phyloP scores from a whole-genome alignment of 2,113 vertebrate species.

The Macheiramphus alcinus region DNA sequence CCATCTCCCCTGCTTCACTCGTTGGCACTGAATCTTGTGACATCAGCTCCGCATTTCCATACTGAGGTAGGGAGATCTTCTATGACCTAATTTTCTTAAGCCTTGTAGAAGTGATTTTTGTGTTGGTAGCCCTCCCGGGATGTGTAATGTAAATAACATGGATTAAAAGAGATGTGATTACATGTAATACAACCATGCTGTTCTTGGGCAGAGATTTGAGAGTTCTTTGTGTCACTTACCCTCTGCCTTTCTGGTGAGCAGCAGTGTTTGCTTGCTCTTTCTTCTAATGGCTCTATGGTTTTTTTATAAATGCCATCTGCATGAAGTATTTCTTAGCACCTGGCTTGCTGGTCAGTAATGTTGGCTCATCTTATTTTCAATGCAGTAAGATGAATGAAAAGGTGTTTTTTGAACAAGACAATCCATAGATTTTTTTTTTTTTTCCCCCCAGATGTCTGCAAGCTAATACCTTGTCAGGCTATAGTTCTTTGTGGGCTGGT shows the following conservation, averaged over 20 bases:
- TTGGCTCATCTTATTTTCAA: not conserved
- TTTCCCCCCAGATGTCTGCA: not conserved
- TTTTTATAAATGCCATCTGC: not conserved
- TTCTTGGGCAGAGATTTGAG: not conserved
- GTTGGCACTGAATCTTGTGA: not conserved
- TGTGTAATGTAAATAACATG: not conserved
- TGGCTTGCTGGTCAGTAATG: not conserved
- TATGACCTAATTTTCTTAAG: not conserved
- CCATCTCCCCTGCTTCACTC: not conserved
- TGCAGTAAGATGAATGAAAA: not conserved
- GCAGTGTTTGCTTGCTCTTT: not conserved
- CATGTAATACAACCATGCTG: not conserved
- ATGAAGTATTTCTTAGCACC: not conserved
- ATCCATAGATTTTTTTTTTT: not conserved
- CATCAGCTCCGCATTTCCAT: not conserved
- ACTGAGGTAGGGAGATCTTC: conserved; percentile 43
- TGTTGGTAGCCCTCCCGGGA: not conserved
- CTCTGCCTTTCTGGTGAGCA: not conserved
- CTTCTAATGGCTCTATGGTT: not conserved
- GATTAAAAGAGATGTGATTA: not conserved
- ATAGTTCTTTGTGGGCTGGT: not conserved
- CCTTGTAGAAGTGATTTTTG: not conserved
- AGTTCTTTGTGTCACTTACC: not conserved
- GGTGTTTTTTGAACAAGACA: not conserved
- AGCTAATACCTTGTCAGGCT: not conserved